Percentiles rank a stretch among this genome's conserved stretches.
Conservation (phyloP, 2,888 invertebrate genomes). For the Drosophila acutilabella region DNA sequence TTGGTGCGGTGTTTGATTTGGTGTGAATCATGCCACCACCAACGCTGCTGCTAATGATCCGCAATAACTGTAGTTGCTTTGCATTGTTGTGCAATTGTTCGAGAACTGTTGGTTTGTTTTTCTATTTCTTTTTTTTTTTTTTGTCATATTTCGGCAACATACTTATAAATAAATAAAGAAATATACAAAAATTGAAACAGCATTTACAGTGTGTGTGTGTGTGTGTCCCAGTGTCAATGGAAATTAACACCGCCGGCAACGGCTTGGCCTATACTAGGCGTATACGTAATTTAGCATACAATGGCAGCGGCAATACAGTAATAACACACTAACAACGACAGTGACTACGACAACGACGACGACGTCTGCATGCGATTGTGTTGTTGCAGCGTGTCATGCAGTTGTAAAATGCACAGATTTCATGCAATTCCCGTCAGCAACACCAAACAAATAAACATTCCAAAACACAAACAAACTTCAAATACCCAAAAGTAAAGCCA, state of each 20-base stretch:
- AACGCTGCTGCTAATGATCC: constrained; percentile 63
- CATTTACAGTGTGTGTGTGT: constrained; percentile 28
- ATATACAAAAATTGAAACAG: constrained; percentile 58
- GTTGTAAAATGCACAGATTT: constrained; percentile 68
- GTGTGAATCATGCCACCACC: constrained; percentile 69
- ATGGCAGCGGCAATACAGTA: constrained; percentile 54
- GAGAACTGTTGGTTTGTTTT: constrained; percentile 60
- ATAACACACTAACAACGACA: constrained; percentile 1
- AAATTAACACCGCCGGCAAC: constrained; percentile 74
- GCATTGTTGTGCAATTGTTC: constrained; percentile 68
- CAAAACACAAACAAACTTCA: constrained; percentile 26
- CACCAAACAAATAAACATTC: constrained; percentile 49
- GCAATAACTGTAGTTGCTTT: constrained; percentile 30
- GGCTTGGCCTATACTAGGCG: constrained; percentile 68
- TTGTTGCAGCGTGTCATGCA: constrained; percentile 58
- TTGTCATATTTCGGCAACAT: constrained; percentile 62
- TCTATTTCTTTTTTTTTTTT: constrained; percentile 47
- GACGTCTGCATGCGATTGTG: constrained; percentile 62
- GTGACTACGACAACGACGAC: constrained; percentile 5
- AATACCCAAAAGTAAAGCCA: constrained; percentile 20
- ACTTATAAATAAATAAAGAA: constrained; percentile 64
- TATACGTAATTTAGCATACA: constrained; percentile 78
- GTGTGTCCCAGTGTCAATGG: constrained; percentile 73
- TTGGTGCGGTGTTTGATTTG: constrained; percentile 13
- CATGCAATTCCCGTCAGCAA: constrained; percentile 44